Conservation (phyloP, 2,888 invertebrate genomes). For the Leptinotarsa peninsularis region DNA sequence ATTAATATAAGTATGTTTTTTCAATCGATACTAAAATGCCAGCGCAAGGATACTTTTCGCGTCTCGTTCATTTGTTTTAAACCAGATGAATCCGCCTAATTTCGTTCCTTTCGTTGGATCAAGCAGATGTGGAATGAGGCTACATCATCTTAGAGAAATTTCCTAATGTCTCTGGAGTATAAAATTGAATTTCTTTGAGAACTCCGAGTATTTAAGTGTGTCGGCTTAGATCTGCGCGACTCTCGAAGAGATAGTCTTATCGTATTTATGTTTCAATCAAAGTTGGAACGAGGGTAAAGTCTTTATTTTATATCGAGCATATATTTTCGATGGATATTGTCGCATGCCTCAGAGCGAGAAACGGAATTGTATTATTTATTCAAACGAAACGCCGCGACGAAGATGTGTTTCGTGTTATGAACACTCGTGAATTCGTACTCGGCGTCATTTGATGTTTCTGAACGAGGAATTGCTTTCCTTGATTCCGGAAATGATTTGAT, state of each 20-base stretch:
- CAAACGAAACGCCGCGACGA: constrained; percentile 12
- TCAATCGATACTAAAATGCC: too few relatives aligned
- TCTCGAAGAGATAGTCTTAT: constrained; percentile 16
- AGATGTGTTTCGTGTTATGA: constrained; percentile 14
- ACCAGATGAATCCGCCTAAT: too few relatives aligned
- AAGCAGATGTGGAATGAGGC: too few relatives aligned
- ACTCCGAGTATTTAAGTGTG: constrained; percentile 10
- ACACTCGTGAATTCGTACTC: not conserved
- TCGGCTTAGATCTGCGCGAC: constrained; percentile 5
- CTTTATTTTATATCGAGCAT: constrained; percentile 14
- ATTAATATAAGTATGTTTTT: too few relatives aligned
- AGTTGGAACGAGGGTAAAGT: constrained; percentile 14
- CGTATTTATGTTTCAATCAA: constrained; percentile 17
- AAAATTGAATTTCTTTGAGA: not conserved
- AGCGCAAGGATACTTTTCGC: too few relatives aligned
- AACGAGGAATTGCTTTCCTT: not conserved
- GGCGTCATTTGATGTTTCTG: constrained; percentile 8
- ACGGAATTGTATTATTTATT: constrained; percentile 16
- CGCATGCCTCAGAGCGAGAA: constrained; percentile 7
- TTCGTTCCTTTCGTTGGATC: too few relatives aligned
- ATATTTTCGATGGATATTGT: constrained; percentile 16
- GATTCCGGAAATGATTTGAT: constrained; percentile 8
- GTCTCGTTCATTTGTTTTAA: too few relatives aligned
- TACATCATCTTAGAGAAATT: not conserved
- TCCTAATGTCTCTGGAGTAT: constrained; percentile 11